phyloP scores from a whole-genome alignment of 2,888 invertebrate genomes.

The Boloria selene region DNA sequence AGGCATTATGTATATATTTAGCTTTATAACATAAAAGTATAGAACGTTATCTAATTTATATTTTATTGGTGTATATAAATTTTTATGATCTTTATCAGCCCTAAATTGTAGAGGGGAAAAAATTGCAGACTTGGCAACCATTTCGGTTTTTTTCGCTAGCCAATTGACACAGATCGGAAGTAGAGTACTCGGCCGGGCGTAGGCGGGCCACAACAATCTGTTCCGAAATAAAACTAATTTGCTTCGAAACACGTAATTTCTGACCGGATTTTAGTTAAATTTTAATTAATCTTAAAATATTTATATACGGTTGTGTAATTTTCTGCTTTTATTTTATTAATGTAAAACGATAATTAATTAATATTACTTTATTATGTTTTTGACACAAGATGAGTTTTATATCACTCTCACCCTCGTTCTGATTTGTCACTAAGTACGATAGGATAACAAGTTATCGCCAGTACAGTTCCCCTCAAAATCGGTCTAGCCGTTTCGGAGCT shows the following conservation, averaged over 20 bases:
- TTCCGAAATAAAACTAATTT: slow-evolving; percentile 37
- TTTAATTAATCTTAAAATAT: background rate
- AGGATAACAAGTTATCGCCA: no score
- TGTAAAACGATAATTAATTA: no score
- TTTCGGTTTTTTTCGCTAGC: slow-evolving; percentile 58
- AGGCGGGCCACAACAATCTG: slow-evolving; percentile 60
- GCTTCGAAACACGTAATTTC: slow-evolving; percentile 28
- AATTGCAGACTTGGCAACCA: slow-evolving; percentile 62
- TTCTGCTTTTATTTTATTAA: background rate
- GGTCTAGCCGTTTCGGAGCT: no score
- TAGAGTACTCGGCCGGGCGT: slow-evolving; percentile 65
- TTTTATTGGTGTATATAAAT: background rate
- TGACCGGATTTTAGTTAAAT: slow-evolving; percentile 21
- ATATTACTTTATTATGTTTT: no score
- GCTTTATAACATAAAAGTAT: no score
- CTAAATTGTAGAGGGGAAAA: slow-evolving; percentile 26
- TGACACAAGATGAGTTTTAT: no score
- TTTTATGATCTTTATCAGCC: slow-evolving; percentile 9
- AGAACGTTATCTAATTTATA: background rate
- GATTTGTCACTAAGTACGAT: no score
- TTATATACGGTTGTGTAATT: background rate
- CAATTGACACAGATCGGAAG: slow-evolving; percentile 75
- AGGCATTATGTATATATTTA: background rate
- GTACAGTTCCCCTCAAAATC: no score
- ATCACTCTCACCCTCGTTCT: no score